phyloP scores from a whole-genome alignment of 2,888 invertebrate species.

The Carabus problematicus region DNA sequence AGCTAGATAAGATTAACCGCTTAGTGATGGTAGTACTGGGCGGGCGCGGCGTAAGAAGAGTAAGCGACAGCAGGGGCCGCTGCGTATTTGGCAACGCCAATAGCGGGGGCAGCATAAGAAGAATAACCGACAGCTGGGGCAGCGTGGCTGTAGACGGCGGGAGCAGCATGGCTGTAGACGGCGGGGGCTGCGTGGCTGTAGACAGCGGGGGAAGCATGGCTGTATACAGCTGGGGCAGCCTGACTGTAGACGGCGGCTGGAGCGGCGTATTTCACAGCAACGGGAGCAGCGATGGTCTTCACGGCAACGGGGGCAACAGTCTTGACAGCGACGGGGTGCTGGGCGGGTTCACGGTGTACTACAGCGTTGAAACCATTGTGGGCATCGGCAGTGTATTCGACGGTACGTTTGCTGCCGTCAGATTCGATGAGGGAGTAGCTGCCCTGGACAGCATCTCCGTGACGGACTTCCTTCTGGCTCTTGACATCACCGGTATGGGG shows the following conservation, averaged over 20 bases:
- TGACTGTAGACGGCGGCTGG: conserved; percentile 48
- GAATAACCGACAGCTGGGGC: conserved; percentile 42
- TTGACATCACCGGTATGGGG: conserved; percentile 64
- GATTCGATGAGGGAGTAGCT: conserved; percentile 63
- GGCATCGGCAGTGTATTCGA: conserved; percentile 64
- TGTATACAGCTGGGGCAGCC: conserved; percentile 50
- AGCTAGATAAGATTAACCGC: neutral
- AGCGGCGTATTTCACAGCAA: conserved; percentile 49
- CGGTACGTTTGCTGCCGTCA: conserved; percentile 62
- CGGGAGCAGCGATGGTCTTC: conserved; percentile 45
- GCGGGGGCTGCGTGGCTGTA: conserved; percentile 46
- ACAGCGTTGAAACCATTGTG: conserved; percentile 64
- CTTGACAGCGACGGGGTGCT: conserved; percentile 50
- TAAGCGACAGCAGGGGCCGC: conserved; percentile 46
- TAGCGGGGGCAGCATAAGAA: conserved; percentile 45
- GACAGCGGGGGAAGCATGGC: conserved; percentile 44
- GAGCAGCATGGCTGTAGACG: conserved; percentile 46
- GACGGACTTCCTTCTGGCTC: conserved; percentile 62
- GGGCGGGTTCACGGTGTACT: conserved; percentile 61
- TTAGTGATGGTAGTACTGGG: conserved; percentile 16
- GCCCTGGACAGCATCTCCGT: conserved; percentile 63
- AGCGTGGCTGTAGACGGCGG: conserved; percentile 42
- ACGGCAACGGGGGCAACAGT: conserved; percentile 53
- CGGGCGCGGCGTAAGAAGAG: conserved; percentile 47
- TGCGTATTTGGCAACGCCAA: too few relatives aligned